Evolutionary conservation across 2,797 vertebrate genomes (phyloP), one percentile per base, ranked within the genome.

Genomic region (Tinamus major): DNA sequence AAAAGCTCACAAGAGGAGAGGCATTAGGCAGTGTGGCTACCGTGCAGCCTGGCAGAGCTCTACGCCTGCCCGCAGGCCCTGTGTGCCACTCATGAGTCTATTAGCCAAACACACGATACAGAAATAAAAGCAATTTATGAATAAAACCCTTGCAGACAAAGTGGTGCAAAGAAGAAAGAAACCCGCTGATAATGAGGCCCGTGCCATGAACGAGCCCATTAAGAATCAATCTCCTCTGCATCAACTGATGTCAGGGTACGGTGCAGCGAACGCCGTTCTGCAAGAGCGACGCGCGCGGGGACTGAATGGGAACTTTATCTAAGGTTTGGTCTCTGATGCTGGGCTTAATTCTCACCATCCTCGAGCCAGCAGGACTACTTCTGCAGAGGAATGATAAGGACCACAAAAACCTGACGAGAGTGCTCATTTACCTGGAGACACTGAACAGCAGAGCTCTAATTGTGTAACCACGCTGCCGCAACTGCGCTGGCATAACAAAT

Each of bases 391-490:
- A 71, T 1, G 68, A 79, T 94, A 86, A 86, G 64, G 69, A 58
- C 59, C 74, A 72, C 64, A 86, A 39, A 90, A 69, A 72, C 24
- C 78, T 33, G 85, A 51, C 29, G 44, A 86, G 75, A 65, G 70
- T 59, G 79, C 69, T 72, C 82, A 10, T 90, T 85, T 88, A 91
- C 76, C 62, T 58, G 80, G 58, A 88, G 77, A 94, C 85, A 82
- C 64, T 10, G 77, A 90, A 19, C 29, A 64, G 87, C 71, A 56
- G 68, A 74, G 90, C 79, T 69, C 62, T 81, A 74, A 87, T 69
- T 74, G 80, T 91, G 65, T 8, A 46, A 78, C 69, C 71, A 75
- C 2, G 12, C 26, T 20, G 83, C 90, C 41, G 33, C 79, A 69
- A 49, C 76, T 90, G 62, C 13, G 83, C 56, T 39, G 64, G 79